Conservation (phyloP, 2,888 invertebrate species). For the Phragmatobia fuliginosa region DNA sequence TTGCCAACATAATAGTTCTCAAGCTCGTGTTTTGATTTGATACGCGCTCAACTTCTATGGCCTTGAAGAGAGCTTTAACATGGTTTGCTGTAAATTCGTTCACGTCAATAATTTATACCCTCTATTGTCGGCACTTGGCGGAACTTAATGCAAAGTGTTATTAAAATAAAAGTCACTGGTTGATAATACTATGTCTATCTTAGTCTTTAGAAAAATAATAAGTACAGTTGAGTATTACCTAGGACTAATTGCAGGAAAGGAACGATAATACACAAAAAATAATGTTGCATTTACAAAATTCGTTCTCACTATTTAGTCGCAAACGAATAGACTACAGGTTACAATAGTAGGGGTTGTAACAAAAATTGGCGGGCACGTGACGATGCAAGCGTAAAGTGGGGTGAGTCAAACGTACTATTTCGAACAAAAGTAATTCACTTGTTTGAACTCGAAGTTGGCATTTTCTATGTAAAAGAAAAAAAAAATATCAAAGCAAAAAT, state of each 20-base stretch:
- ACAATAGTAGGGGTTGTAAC: constrained; percentile 38
- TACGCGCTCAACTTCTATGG: background rate
- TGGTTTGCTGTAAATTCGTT: background rate
- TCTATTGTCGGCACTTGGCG: no score
- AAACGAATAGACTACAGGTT: constrained; percentile 6
- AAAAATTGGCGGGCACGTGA: constrained; percentile 54
- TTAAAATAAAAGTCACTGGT: no score
- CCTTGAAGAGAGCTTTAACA: background rate
- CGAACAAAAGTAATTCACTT: constrained; percentile 54
- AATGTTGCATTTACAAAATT: background rate
- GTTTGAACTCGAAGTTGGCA: constrained; percentile 45
- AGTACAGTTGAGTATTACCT: no score
- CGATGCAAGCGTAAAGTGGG: constrained; percentile 54
- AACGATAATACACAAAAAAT: no score
- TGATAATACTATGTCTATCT: no score
- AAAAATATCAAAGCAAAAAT: constrained; percentile 31
- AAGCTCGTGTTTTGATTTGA: no score
- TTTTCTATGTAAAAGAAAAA: constrained; percentile 38
- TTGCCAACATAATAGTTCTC: background rate
- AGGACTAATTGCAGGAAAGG: background rate
- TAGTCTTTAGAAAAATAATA: no score
- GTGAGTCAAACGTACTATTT: constrained; percentile 55
- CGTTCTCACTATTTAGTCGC: constrained; percentile 1
- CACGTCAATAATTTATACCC: background rate
- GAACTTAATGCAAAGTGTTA: no score